Percentiles rank a stretch among this genome's conserved stretches.
Evolutionary conservation across 2,888 invertebrate genomes (phyloP).

Genomic region (Buathra laborator): DNA sequence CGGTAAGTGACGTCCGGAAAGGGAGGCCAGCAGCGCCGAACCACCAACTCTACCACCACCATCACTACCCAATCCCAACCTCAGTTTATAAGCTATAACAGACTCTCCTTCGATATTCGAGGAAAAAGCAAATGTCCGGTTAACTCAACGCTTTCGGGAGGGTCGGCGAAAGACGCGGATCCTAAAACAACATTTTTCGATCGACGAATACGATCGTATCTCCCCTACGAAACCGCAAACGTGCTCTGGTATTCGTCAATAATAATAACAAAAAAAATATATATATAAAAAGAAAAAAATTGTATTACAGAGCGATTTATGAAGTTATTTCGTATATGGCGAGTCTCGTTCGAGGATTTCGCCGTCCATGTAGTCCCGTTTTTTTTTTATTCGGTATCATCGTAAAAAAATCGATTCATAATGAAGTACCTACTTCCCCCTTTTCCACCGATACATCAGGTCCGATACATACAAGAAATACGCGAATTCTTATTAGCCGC

Average conservation of each 20-base stretch:
- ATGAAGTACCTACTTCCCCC: conserved; percentile 38
- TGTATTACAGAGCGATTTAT: conserved; percentile 24
- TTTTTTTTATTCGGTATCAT: conserved; percentile 25
- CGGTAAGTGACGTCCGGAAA: conserved; percentile 71
- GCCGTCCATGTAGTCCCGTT: neutral
- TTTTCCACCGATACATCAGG: neutral
- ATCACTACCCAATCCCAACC: neutral
- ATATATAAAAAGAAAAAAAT: neutral
- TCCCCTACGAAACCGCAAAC: conserved; percentile 4
- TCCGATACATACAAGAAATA: conserved; percentile 62
- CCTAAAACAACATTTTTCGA: conserved; percentile 65
- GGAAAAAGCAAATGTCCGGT: conserved; percentile 67
- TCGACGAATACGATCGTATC: conserved; percentile 21
- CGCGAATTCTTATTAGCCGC: conserved; percentile 71
- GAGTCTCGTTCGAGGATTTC: conserved; percentile 4
- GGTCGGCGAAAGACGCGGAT: conserved; percentile 22
- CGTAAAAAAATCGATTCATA: conserved; percentile 51
- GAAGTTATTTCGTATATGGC: conserved; percentile 54
- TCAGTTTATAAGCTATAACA: conserved; percentile 27
- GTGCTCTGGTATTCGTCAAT: neutral
- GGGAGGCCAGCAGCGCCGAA: conserved; percentile 32
- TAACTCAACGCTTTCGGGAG: conserved; percentile 45
- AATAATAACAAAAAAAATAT: neutral
- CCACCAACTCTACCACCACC: neutral
- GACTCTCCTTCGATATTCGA: conserved; percentile 63